Evolutionary conservation across 1,140 invertebrate genomes (phyloP).

Genomic region (Popillia japonica): DNA sequence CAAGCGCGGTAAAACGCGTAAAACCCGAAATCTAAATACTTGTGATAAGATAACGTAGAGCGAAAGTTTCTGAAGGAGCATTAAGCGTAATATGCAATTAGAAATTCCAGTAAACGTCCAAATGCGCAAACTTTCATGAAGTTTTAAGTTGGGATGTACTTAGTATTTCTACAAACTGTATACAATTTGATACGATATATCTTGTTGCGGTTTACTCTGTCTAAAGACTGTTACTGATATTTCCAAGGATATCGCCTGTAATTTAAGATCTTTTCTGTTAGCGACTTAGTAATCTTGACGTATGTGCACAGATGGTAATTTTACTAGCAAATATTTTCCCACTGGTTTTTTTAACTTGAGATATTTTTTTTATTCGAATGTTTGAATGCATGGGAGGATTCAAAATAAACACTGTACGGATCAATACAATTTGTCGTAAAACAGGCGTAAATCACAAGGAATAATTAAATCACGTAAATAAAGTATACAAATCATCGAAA

Average conservation of each 20-base stretch:
- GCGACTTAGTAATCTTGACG: neutral
- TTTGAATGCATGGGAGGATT: too few species aligned
- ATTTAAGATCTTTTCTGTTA: conserved; percentile 1
- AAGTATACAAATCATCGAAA: too few species aligned
- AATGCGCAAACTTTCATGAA: neutral
- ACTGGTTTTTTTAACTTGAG: neutral
- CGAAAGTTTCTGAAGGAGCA: neutral
- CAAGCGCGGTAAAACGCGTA: conserved; percentile 1
- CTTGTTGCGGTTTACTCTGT: neutral
- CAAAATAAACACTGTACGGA: too few species aligned
- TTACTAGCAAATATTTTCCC: conserved; percentile 6
- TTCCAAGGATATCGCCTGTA: conserved; percentile 9
- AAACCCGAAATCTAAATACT: conserved; percentile 3
- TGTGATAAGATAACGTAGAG: neutral
- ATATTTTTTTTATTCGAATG: neutral
- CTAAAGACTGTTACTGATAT: conserved; percentile 8
- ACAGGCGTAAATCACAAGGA: too few species aligned
- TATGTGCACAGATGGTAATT: conserved; percentile 1
- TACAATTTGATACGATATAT: neutral
- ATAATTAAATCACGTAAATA: too few species aligned
- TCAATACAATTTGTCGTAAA: too few species aligned
- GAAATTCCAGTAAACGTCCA: neutral
- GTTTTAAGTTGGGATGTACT: neutral
- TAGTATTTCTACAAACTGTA: neutral
- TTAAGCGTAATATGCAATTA: neutral